Evolutionary conservation across 2,113 vertebrate genomes (phyloP), one percentile per base, ranked within the genome.

Genomic region (Tor tambroides): DNA sequence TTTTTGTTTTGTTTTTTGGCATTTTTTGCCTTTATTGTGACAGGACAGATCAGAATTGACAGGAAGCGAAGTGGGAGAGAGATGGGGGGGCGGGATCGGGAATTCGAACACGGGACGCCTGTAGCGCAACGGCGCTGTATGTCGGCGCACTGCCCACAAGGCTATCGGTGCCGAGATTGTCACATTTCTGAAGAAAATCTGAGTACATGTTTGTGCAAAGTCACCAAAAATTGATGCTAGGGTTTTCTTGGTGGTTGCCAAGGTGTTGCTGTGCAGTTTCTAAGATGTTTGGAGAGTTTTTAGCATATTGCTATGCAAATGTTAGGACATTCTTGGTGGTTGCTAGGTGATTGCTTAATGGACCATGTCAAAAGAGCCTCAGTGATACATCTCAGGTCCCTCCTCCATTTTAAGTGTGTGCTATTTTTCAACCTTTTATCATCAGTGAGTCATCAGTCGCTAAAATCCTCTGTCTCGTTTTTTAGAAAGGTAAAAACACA

Each of bases 291-390:
- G 3, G 65, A 69, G 6, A 17, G 14, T 32, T 32, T 69, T 32
- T 32, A 32, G 65, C 17, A 30, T 69, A 14, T 76, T 49, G 10
- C 38, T n/a, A 49, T 76, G 14, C 38, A 46, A 76, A 49, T 49
- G n/a, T 49, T 49, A 71, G 41, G 41, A 26, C 15, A 3, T 43
- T 56, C 19, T 56, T 56, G 5, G 72, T 75, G 28, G 65, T 76
- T 43, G 41, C 41, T 28, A 76, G 41, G 74, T 76, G 74, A 76
- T 49, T 76, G 74, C 74, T 76, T 76, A 76, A 77, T 77, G 75
- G 75, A 77, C 43, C 41, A 5, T 30, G 43, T 51, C 46, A 17
- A 77, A 77, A 77, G 46, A 77, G 74, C n/a, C 38, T 43, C 72
- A 75, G 3, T 75, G 72, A 75, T 28, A 28, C 15, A 17, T 28